phyloP scores from a whole-genome alignment of 2,113 vertebrate species.

The Syngnathus scovelli region DNA sequence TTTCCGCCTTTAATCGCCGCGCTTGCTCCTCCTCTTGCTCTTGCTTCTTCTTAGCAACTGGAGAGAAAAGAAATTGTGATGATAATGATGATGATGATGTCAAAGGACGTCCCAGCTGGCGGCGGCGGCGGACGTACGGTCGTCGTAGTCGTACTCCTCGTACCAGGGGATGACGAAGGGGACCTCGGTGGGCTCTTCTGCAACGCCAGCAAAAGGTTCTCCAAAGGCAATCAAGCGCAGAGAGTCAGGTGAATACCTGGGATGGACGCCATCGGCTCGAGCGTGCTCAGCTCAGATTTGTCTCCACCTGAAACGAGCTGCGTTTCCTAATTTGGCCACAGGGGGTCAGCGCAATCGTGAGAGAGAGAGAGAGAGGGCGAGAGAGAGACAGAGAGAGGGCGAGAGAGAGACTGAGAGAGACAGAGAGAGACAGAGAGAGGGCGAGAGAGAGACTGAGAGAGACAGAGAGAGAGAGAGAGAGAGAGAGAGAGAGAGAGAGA shows the following conservation, averaged over 20 bases:
- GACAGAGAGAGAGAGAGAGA: too few relatives aligned
- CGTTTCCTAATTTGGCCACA: not conserved
- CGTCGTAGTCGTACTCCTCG: slow-evolving; percentile 72
- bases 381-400: too few relatives aligned
- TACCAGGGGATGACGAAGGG: slow-evolving; percentile 61
- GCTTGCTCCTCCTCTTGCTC: slow-evolving; percentile 66
- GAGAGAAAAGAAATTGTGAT: slow-evolving; percentile 1
- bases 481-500: too few relatives aligned
- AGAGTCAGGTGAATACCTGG: slow-evolving; percentile 55
- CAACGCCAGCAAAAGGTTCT: slow-evolving; percentile 14
- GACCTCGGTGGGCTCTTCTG: slow-evolving; percentile 57
- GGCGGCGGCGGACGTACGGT: slow-evolving; percentile 51
- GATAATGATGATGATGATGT: not conserved
- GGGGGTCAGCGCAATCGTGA: not conserved
- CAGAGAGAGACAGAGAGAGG: too few relatives aligned
- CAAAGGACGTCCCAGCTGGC: not conserved
- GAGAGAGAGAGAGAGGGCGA: not conserved
- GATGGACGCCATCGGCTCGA: slow-evolving; percentile 60
- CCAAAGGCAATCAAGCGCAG: not conserved
- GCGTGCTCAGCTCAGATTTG: slow-evolving; percentile 34
- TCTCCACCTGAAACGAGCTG: not conserved
- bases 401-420: too few relatives aligned
- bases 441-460: too few relatives aligned
- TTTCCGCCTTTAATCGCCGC: slow-evolving; percentile 68
- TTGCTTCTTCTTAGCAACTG: slow-evolving; percentile 66